Conservation (phyloP, 2,797 vertebrate genomes). For the Sebastes nivosus region DNA sequence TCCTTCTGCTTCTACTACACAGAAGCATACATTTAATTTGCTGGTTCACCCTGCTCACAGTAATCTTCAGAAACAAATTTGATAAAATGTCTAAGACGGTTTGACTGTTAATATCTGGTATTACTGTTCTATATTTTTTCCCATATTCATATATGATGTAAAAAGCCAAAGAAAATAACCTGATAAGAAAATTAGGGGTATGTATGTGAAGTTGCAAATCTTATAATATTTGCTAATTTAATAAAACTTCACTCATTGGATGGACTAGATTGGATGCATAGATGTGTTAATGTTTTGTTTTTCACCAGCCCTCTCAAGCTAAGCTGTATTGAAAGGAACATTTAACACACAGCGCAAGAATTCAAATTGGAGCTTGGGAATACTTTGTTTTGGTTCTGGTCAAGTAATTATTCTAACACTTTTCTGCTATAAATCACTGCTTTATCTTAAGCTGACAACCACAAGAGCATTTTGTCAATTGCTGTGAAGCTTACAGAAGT, state of each 20-base stretch:
- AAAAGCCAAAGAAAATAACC: neutral
- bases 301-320: neutral
- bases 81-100: neutral
- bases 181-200: neutral
- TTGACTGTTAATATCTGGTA: neutral
- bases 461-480: slow-evolving; percentile 1
- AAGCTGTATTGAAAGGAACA: neutral
- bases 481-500: slow-evolving; percentile 20
- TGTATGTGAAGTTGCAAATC: neutral
- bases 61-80: neutral
- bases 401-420: slow-evolving; percentile 10
- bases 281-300: neutral
- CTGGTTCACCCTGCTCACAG: neutral
- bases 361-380: neutral
- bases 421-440: neutral
- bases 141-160: neutral
- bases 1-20: neutral
- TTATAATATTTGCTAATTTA: neutral
- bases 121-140: neutral
- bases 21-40: neutral
- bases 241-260: neutral
- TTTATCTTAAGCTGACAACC: slow-evolving; percentile 19
- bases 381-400: neutral
- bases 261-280: neutral
- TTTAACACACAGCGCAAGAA: neutral